Base-by-base conservation (phyloP, 2,888 invertebrate genomes). In the Cephus pulcher region DNA sequence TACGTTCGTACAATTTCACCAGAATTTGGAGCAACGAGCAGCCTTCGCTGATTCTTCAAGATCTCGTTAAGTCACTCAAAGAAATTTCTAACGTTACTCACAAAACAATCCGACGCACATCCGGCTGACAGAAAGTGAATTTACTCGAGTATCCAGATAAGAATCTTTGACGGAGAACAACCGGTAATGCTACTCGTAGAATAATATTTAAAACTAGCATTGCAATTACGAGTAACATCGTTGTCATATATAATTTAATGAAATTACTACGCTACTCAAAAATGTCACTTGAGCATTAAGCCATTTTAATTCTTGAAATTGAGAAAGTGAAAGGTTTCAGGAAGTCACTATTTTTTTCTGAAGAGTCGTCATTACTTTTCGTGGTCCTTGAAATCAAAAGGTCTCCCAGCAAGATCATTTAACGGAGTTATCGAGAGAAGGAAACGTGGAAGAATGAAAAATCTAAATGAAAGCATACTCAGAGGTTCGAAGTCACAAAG, bases 321-420 rank as follows among this genome's bases (percentile, higher is more conserved):
- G 71, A 33, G 56, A 75, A 78, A 78, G 78, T 78, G 78, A 78
- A 78, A 78, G 78, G 78, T 71, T 75, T 37, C n/a, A 35, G 75
- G 32, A 75, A 37, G 68, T 33, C 9, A 30, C 11, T 11, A n/a
- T 56, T 34, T 56, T 68, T n/a, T 6, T 33, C 34, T 30, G 11
- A 68, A 9, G 37, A 33, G 33, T 33, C 56, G 4, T 40, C 34
- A 69, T 30, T 74, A 32, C 34, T 37, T 40, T 33, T 33, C 11
- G 32, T 40, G 35, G 37, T 69, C 40, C 75, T 75, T 75, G 34
- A 75, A 78, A 70, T 77, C 32, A 56, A 56, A 9, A 23, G 9
- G 56, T 56, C 23, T 23, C 6, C 2, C 56, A 0, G 9, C 2
- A 23, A 56, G 23, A 56, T 23, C 56, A 56, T 56, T 56, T 9